Evolutionary conservation across 2,113 vertebrate genomes (phyloP), one percentile per base, ranked within the genome.

Genomic region (Todiramphus chloris): DNA sequence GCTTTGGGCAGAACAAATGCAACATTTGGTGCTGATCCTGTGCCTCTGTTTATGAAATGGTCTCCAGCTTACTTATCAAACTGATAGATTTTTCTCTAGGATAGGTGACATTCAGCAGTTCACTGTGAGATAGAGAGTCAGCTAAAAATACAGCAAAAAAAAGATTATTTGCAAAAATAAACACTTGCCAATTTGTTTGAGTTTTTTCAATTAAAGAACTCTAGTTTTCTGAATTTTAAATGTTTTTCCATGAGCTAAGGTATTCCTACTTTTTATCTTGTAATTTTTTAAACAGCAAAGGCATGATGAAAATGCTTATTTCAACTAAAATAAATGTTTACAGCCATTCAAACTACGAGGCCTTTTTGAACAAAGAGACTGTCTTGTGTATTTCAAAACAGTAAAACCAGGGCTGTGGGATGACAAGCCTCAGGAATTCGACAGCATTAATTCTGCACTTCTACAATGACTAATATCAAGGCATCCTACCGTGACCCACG

Each of bases 331-430:
- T 2, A 77, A 63, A 44, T 87, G 74, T 95, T 95, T 94, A 96
- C 93, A 95, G 31, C 50, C 70, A 15, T 91, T 84, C 21, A 68
- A 78, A 82, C 73, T 73, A 35, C 62, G 70, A 85, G 78, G 89
- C 87, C 78, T 94, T 96, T 93, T 83, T 72, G 73, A 58, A 82
- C 66, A 84, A 59, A 78, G 27, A 73, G 19, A n/a, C 66, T 59
- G 15, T 78, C 23, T 2, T 56, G n/a, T 51, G 37, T 46, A 41
- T 89, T 92, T 89, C 11, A 5, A 41, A 89, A 63, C 55, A 24
- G 0, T 19, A 50, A 39, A 16, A 30, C 8, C 41, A 41, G 60
- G 73, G 60, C 59, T 46, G 2, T 50, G 21, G 66, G 64, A 31
- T 67, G 39, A 27, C 58, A 56, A 93, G 48, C 67, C 92, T 83